phyloP scores from a whole-genome alignment of 2,888 invertebrate genomes.

The Philonicus albiceps region DNA sequence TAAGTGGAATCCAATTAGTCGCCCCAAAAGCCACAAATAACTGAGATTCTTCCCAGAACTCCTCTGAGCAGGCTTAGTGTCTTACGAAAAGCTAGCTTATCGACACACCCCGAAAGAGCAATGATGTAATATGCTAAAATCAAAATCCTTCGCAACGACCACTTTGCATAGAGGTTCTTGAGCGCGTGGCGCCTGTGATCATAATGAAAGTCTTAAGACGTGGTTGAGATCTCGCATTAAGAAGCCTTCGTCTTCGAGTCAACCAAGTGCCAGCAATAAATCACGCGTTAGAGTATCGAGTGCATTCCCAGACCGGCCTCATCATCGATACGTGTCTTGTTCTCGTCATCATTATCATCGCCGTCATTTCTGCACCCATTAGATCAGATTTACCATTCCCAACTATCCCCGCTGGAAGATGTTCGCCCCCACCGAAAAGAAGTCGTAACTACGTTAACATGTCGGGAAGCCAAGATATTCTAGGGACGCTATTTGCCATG shows the following conservation, averaged over 20 bases:
- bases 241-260: neutral
- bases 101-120: neutral
- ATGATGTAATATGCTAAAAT: neutral
- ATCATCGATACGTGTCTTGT: constrained; percentile 35
- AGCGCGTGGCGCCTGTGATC: neutral
- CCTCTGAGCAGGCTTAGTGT: neutral
- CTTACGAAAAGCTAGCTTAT: neutral
- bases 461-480: constrained; percentile 6
- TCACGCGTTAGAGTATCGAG: neutral
- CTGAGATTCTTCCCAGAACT: neutral
- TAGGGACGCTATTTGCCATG: neutral
- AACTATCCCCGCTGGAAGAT: neutral
- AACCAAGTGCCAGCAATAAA: neutral
- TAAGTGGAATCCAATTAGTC: neutral
- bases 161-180: neutral
- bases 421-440: neutral
- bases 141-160: neutral
- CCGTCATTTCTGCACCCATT: constrained; percentile 32
- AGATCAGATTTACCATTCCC: neutral
- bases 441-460: constrained; percentile 16
- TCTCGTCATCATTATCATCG: constrained; percentile 32
- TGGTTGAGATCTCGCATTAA: neutral
- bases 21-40: neutral
- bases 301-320: constrained; percentile 10
- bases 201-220: neutral